These are phyloP conservation scores for Erpobdella octoculata DNA, from an alignment of 2,888 invertebrate species.

Conservation along the genomic window DNA sequence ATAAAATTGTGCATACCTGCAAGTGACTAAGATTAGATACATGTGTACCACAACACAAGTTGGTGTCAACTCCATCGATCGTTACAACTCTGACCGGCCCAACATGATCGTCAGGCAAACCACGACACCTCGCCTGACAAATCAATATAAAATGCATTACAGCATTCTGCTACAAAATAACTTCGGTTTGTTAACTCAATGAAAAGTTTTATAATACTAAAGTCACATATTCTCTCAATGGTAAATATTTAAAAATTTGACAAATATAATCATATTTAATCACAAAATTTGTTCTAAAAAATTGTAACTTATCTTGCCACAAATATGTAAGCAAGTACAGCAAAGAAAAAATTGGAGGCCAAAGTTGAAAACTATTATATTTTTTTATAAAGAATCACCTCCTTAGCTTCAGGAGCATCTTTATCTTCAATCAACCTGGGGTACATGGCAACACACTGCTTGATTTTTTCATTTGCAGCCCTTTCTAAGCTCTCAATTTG, in stretches of 20 bases:
- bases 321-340: background rate
- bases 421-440: slow-evolving; percentile 60
- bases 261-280: no score
- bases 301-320: background rate
- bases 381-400: slow-evolving; percentile 40
- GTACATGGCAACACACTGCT: slow-evolving; percentile 60
- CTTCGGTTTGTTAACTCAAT: background rate
- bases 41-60: slow-evolving; percentile 83
- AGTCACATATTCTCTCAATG: background rate
- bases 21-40: slow-evolving; percentile 64
- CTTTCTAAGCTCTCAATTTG: slow-evolving; percentile 56
- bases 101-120: slow-evolving; percentile 70
- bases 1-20: slow-evolving; percentile 45
- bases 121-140: slow-evolving; percentile 64
- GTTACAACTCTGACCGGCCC: slow-evolving; percentile 67
- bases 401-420: slow-evolving; percentile 59
- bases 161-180: background rate
- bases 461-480: slow-evolving; percentile 64
- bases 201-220: background rate
- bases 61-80: slow-evolving; percentile 69
- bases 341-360: background rate
- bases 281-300: background rate
- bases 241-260: background rate
- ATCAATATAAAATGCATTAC: no score
- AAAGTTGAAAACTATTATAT: background rate